These are phyloP conservation scores for Thalassophryne amazonica DNA, from an alignment of 2,797 vertebrate genomes.

Conservation along the genomic window DNA sequence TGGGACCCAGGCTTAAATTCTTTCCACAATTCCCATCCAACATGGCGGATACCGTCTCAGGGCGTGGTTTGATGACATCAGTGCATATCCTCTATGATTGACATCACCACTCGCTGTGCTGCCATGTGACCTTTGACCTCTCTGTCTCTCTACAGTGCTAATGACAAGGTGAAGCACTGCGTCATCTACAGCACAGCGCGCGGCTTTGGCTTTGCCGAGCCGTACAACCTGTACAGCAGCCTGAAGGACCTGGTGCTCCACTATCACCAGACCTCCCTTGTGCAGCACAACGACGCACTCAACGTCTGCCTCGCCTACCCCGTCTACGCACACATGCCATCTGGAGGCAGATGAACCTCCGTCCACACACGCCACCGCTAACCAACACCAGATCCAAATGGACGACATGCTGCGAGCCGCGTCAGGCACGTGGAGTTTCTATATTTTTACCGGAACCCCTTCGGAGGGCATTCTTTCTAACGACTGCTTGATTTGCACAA, in stretches of 20 bases:
- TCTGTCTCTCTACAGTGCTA: constrained; percentile 75
- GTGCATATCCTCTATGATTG: too few species aligned
- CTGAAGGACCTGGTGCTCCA: constrained; percentile 96
- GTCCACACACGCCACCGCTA: constrained; percentile 12
- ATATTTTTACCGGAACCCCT: constrained; percentile 92
- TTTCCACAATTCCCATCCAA: too few species aligned
- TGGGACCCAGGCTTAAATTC: too few species aligned
- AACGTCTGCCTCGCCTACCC: constrained; percentile 92
- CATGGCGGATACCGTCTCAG: too few species aligned
- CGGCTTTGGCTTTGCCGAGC: constrained; percentile 94
- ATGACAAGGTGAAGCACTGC: constrained; percentile 95
- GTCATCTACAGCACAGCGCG: constrained; percentile 94
- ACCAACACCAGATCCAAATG: constrained; percentile 34
- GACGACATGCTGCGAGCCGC: constrained; percentile 74
- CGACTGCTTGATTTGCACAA: constrained; percentile 99
- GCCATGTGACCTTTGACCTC: constrained; percentile 3
- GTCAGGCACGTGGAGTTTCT: constrained; percentile 86
- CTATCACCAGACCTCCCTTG: constrained; percentile 93
- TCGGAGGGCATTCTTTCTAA: constrained; percentile 96
- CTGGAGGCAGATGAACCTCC: constrained; percentile 87
- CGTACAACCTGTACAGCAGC: constrained; percentile 93
- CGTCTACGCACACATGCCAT: constrained; percentile 91
- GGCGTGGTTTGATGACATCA: too few species aligned
- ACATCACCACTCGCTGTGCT: too few species aligned
- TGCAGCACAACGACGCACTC: constrained; percentile 97